These are phyloP conservation scores for Pachycephus smyrnensis DNA, from an alignment of 2,888 invertebrate genomes.

Conservation along the genomic window DNA sequence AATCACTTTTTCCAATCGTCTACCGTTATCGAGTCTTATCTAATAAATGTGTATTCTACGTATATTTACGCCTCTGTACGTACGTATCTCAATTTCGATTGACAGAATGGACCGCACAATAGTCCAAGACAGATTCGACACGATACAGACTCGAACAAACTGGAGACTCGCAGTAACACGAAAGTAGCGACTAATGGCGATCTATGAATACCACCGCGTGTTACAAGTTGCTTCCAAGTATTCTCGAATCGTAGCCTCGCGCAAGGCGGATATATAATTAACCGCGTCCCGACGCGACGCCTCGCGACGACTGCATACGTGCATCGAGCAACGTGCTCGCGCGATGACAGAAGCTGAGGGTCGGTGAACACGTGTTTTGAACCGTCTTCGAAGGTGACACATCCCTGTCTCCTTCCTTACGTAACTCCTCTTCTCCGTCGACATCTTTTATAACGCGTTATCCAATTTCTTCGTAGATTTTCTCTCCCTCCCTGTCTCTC, in stretches of 20 bases:
- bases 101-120: not conserved
- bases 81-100: not conserved
- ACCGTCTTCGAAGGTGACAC: too few species aligned
- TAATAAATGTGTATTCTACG: too few species aligned
- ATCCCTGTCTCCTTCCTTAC: not conserved
- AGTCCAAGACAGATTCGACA: not conserved
- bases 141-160: not conserved
- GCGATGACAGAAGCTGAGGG: constrained; percentile 14
- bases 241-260: constrained; percentile 38
- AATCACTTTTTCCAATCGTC: not conserved
- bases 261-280: constrained; percentile 42
- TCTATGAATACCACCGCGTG: constrained; percentile 5
- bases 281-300: constrained; percentile 18
- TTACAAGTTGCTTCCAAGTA: constrained; percentile 29
- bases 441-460: not conserved
- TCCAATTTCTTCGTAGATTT: not conserved
- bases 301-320: not conserved
- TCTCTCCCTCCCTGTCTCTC: not conserved
- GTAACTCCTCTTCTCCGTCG: not conserved
- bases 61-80: not conserved
- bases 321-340: not conserved
- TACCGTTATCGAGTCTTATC: not conserved
- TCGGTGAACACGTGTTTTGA: not conserved
- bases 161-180: not conserved
- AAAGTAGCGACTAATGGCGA: constrained; percentile 6